Evolutionary conservation across 1,140 invertebrate species (phyloP).

Genomic region (Zaprionus lachaisei): DNA sequence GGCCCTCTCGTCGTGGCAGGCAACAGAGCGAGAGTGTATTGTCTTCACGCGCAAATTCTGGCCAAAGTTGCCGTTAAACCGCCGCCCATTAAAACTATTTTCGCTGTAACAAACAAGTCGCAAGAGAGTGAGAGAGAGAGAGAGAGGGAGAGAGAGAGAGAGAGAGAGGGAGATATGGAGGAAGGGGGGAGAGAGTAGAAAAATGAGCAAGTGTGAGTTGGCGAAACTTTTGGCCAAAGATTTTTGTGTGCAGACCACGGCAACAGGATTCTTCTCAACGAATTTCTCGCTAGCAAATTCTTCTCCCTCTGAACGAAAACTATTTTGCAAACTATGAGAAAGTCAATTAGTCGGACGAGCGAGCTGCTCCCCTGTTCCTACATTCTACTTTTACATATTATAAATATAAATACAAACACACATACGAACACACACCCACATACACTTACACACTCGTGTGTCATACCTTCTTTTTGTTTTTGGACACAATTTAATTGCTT

Average conservation of each 20-base stretch:
- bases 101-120: slow-evolving; percentile 69
- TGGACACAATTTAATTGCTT: too few relatives aligned
- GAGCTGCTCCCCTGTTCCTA: neutral
- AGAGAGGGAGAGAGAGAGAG: neutral
- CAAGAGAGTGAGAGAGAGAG: neutral
- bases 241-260: slow-evolving; percentile 41
- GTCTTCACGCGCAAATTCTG: slow-evolving; percentile 31
- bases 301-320: slow-evolving; percentile 28
- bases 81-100: slow-evolving; percentile 79
- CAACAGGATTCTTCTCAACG: slow-evolving; percentile 40
- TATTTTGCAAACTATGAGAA: slow-evolving; percentile 70
- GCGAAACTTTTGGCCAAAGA: slow-evolving; percentile 54
- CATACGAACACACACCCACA: too few relatives aligned
- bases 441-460: too few relatives aligned
- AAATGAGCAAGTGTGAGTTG: slow-evolving; percentile 2
- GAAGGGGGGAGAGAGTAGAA: neutral
- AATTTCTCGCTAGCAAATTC: slow-evolving; percentile 44
- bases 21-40: slow-evolving; percentile 2
- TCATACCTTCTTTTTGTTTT: too few relatives aligned
- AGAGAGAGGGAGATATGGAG: neutral
- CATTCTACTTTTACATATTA: neutral
- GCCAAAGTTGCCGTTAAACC: slow-evolving; percentile 62
- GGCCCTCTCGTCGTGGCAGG: neutral
- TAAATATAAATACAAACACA: neutral
- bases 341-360: slow-evolving; percentile 64